Conservation (phyloP, 2,888 invertebrate species). For the Pollenia angustigena region DNA sequence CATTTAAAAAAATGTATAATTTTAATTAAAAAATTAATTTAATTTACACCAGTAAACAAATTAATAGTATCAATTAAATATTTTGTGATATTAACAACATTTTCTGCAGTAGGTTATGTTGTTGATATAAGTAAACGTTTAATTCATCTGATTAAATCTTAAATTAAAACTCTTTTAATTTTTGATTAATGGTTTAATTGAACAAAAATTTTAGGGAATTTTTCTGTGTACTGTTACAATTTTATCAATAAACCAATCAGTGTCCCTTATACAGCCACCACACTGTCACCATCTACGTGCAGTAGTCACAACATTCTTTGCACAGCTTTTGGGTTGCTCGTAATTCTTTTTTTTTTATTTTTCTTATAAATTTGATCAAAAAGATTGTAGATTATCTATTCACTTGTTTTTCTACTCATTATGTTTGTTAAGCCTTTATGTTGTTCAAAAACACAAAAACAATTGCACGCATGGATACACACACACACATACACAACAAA, state of each 20-base stretch:
- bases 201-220: too few relatives aligned
- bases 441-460: slow-evolving; percentile 39
- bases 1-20: too few relatives aligned
- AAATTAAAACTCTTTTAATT: too few relatives aligned
- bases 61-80: too few relatives aligned
- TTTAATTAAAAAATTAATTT: too few relatives aligned
- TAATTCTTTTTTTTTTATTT: slow-evolving; percentile 25
- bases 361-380: slow-evolving; percentile 31
- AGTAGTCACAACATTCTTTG: slow-evolving; percentile 21
- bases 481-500: not conserved
- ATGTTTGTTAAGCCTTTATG: slow-evolving; percentile 34
- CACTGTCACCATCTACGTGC: not conserved
- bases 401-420: slow-evolving; percentile 42
- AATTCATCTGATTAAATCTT: too few relatives aligned
- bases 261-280: not conserved
- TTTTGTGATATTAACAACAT: too few relatives aligned
- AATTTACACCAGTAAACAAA: too few relatives aligned
- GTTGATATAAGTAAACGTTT: too few relatives aligned
- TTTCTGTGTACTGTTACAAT: too few relatives aligned
- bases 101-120: too few relatives aligned
- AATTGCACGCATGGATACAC: not conserved
- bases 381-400: slow-evolving; percentile 60
- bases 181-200: too few relatives aligned
- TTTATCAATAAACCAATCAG: not conserved
- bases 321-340: not conserved